A percentile compares a stretch with the other conserved stretches of the same genome.
phyloP scores from a whole-genome alignment of 2,888 invertebrate genomes.

The Cantharis flavilabris region DNA sequence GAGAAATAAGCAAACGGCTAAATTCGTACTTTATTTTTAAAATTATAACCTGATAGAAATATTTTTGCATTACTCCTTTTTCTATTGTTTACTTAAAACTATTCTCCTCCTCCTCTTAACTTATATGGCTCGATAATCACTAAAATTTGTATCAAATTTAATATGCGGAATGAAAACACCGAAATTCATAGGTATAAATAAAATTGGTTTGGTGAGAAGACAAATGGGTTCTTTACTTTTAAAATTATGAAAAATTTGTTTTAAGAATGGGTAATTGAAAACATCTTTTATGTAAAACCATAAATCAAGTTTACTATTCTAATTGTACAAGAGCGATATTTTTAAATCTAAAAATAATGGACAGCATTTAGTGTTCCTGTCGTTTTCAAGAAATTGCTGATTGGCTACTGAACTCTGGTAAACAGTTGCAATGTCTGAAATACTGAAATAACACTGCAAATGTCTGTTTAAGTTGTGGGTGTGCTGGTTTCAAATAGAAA shows the following conservation, averaged over 20 bases:
- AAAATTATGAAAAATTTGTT: not conserved
- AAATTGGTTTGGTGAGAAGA: not conserved
- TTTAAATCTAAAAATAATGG: slow-evolving; percentile 23
- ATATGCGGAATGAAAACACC: not conserved
- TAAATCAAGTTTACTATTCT: not conserved
- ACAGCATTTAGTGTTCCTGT: slow-evolving; percentile 29
- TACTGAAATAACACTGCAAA: slow-evolving; percentile 39
- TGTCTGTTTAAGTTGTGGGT: slow-evolving; percentile 44
- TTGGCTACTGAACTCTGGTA: slow-evolving; percentile 36
- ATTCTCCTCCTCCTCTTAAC: not conserved
- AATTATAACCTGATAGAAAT: not conserved
- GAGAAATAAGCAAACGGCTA: too few species aligned
- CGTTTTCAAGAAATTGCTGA: slow-evolving; percentile 33
- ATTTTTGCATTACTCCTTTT: not conserved
- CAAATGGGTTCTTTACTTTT: not conserved
- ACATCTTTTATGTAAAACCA: not conserved
- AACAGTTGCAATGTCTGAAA: slow-evolving; percentile 37
- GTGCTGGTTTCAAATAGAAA: slow-evolving; percentile 44
- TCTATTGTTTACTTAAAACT: not conserved
- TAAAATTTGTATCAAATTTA: not conserved
- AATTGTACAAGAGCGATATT: not conserved
- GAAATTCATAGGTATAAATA: not conserved
- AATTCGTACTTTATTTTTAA: too few species aligned
- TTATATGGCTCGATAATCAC: not conserved
- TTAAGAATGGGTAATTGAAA: not conserved